Evolutionary conservation across 2,888 invertebrate species (phyloP).

Genomic region (Caenorhabditis afra): DNA sequence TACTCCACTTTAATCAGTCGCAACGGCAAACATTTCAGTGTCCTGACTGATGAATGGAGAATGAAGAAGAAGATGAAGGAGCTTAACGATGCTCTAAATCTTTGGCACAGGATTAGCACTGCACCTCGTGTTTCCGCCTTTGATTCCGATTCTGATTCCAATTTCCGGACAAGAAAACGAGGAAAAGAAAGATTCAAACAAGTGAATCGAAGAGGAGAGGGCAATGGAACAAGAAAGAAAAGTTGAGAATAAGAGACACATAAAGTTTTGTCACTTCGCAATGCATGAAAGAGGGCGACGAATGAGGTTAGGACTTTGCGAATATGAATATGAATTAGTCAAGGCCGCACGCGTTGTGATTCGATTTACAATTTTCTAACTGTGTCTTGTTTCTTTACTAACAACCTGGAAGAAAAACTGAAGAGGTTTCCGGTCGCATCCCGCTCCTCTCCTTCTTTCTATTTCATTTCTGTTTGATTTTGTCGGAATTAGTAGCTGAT

Average conservation of each 20-base stretch:
- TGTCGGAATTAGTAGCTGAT: constrained; percentile 25
- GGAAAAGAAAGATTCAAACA: too few species aligned
- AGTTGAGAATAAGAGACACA: constrained; percentile 23
- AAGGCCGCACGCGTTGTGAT: constrained; percentile 29
- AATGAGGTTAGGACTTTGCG: constrained; percentile 45
- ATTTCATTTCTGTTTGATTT: constrained; percentile 35
- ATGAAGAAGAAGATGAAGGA: neutral
- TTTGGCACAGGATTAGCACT: constrained; percentile 29
- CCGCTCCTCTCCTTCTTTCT: constrained; percentile 9
- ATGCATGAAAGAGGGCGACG: constrained; percentile 49
- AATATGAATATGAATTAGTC: constrained; percentile 52
- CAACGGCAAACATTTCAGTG: constrained; percentile 45
- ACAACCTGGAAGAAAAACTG: neutral
- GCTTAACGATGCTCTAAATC: constrained; percentile 10
- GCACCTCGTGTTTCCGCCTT: neutral
- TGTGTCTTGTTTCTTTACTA: too few species aligned
- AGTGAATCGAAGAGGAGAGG: too few species aligned
- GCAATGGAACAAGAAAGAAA: too few species aligned
- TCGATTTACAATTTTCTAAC: constrained; percentile 12
- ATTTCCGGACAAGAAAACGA: neutral
- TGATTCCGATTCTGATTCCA: neutral
- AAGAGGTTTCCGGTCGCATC: neutral
- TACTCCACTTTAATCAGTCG: constrained; percentile 51
- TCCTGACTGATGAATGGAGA: constrained; percentile 26
- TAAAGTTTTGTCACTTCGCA: constrained; percentile 46